phyloP scores from a whole-genome alignment of 2,888 invertebrate species.

The Dusona sp. region DNA sequence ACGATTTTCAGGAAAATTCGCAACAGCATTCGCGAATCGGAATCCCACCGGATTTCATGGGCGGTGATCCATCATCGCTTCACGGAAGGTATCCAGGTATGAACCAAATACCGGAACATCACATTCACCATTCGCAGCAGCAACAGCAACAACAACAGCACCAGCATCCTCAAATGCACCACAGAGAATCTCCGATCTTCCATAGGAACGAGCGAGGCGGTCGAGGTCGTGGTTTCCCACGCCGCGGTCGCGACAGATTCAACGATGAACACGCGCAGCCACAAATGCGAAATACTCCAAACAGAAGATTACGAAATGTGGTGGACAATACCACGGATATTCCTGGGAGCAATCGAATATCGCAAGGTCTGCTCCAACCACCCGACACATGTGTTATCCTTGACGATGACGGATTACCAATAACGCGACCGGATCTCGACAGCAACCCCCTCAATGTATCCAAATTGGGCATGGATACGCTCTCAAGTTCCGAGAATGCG shows the following conservation, averaged over 20 bases:
- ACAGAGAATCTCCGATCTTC: conserved; percentile 75
- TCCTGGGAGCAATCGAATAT: conserved; percentile 66
- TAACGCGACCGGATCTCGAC: conserved; percentile 73
- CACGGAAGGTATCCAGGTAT: conserved; percentile 73
- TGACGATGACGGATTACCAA: conserved; percentile 77
- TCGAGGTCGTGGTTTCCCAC: conserved; percentile 76
- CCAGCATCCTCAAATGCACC: conserved; percentile 75
- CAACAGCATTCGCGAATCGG: conserved; percentile 71
- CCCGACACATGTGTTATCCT: conserved; percentile 77
- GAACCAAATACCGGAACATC: conserved; percentile 63
- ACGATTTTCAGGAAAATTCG: conserved; percentile 75
- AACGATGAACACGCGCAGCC: conserved; percentile 76
- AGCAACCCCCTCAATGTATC: conserved; percentile 30
- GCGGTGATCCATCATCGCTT: conserved; percentile 71
- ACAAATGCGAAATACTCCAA: conserved; percentile 70
- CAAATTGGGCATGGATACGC: conserved; percentile 8
- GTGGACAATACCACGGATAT: conserved; percentile 65
- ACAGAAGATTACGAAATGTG: conserved; percentile 59
- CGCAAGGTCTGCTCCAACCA: conserved; percentile 71
- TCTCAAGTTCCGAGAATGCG: conserved; percentile 15
- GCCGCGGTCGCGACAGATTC: conserved; percentile 78
- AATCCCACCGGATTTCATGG: conserved; percentile 75
- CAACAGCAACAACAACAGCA: conserved; percentile 75
- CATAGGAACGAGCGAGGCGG: conserved; percentile 76
- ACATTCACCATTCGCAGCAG: conserved; percentile 69